A percentile compares a stretch with the other conserved stretches of the same genome.
These are phyloP conservation scores for Mus pahari DNA, from an alignment of 2,113 vertebrate genomes.

Conservation along the genomic window DNA sequence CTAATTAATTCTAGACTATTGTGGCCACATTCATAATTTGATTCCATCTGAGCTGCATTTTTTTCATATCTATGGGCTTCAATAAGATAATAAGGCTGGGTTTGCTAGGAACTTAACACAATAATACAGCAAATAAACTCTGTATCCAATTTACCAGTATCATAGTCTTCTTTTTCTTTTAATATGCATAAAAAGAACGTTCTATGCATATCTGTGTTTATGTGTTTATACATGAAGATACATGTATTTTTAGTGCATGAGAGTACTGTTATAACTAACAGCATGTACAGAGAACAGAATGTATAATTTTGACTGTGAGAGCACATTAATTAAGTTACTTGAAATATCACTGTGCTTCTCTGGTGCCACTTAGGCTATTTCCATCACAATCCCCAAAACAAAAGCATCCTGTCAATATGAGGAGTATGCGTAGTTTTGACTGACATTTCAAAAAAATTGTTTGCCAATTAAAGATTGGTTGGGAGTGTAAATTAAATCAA, in stretches of 20 bases:
- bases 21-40: not conserved
- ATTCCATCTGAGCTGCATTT: not conserved
- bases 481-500: constrained; percentile 42
- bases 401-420: not conserved
- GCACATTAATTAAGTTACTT: not conserved
- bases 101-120: not conserved
- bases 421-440: not conserved
- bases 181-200: not conserved
- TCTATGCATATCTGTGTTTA: not conserved
- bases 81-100: not conserved
- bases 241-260: not conserved
- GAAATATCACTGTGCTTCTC: not conserved
- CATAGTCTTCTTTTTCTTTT: not conserved
- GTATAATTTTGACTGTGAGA: not conserved
- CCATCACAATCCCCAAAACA: not conserved
- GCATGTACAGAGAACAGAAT: not conserved
- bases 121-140: not conserved
- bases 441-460: constrained; percentile 35
- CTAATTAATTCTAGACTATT: not conserved
- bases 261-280: not conserved
- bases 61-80: not conserved
- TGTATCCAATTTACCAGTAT: not conserved
- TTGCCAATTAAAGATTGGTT: constrained; percentile 29
- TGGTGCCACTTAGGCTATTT: not conserved
- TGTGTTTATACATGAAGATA: not conserved